These are phyloP conservation scores for Drosophila truncata DNA, from an alignment of 1,140 invertebrate species.

Conservation along the genomic window DNA sequence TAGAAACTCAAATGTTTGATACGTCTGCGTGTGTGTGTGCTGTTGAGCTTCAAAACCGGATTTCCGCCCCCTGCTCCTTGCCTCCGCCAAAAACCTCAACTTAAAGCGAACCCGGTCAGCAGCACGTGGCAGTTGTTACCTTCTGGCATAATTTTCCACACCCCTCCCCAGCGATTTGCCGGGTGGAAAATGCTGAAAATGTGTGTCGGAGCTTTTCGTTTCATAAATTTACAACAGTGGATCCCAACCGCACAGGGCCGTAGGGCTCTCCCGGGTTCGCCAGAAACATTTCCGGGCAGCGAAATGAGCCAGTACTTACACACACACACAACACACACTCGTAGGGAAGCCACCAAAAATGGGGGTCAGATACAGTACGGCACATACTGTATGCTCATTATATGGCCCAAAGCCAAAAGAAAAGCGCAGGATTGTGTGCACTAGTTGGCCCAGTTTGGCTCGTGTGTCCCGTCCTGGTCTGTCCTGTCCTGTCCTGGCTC, in stretches of 20 bases:
- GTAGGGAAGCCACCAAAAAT: background rate
- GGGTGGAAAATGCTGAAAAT: conserved; percentile 38
- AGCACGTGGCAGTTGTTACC: conserved; percentile 53
- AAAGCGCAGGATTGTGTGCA: conserved; percentile 15
- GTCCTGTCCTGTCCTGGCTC: conserved; percentile 17
- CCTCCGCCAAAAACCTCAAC: conserved; percentile 12
- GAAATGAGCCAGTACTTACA: conserved; percentile 25
- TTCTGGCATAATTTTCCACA: conserved; percentile 34
- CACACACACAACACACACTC: conserved; percentile 1
- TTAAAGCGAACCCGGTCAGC: conserved; percentile 31
- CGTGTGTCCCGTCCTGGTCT: conserved; percentile 1
- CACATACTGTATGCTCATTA: conserved; percentile 42
- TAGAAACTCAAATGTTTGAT: conserved; percentile 36
- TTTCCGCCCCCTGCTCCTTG: conserved; percentile 23
- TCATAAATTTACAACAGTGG: conserved; percentile 37
- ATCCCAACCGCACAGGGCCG: conserved; percentile 21
- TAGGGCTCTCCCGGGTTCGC: conserved; percentile 31
- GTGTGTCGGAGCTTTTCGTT: conserved; percentile 39
- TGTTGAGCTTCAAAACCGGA: conserved; percentile 41
- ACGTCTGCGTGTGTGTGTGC: conserved; percentile 19
- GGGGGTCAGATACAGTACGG: conserved; percentile 4
- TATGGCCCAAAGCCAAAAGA: conserved; percentile 31
- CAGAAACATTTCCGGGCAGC: conserved; percentile 42
- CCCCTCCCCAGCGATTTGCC: conserved; percentile 32
- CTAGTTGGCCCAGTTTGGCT: conserved; percentile 13